phyloP scores from a whole-genome alignment of 2,113 vertebrate genomes.

The Clarias batrachus region DNA sequence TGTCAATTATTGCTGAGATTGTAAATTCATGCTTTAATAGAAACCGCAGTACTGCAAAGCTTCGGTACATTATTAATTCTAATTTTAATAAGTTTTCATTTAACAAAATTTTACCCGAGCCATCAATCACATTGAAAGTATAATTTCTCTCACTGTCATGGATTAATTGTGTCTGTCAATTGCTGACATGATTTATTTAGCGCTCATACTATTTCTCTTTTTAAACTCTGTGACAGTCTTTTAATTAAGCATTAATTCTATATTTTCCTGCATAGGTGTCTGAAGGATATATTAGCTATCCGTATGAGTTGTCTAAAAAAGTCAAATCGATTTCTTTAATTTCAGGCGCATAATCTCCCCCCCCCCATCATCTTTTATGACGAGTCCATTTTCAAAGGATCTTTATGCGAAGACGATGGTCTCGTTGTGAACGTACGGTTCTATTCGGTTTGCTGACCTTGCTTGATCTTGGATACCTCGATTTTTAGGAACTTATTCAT shows the following conservation, averaged over 20 bases:
- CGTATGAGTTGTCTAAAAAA: constrained; percentile 27
- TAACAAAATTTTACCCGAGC: constrained; percentile 50
- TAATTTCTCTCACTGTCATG: constrained; percentile 57
- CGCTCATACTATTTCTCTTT: constrained; percentile 52
- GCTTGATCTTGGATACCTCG: background rate
- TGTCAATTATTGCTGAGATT: constrained; percentile 38
- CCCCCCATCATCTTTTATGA: background rate
- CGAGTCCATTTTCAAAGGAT: background rate
- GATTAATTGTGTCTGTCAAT: constrained; percentile 58
- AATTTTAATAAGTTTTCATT: constrained; percentile 59
- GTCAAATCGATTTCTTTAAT: constrained; percentile 31
- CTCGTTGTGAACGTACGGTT: background rate
- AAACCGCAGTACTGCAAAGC: constrained; percentile 47
- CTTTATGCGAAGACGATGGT: background rate
- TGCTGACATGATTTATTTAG: constrained; percentile 58
- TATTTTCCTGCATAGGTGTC: constrained; percentile 44
- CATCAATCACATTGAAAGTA: constrained; percentile 56
- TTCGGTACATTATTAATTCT: constrained; percentile 56
- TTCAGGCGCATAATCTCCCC: background rate
- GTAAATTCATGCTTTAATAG: constrained; percentile 44
- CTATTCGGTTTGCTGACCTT: background rate
- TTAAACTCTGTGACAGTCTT: constrained; percentile 54
- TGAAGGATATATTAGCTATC: constrained; percentile 44
- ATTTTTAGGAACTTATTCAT: background rate
- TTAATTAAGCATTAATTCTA: constrained; percentile 57